Base-by-base conservation (phyloP, 2,797 vertebrate species). In the Emydoidea blandingii region DNA sequence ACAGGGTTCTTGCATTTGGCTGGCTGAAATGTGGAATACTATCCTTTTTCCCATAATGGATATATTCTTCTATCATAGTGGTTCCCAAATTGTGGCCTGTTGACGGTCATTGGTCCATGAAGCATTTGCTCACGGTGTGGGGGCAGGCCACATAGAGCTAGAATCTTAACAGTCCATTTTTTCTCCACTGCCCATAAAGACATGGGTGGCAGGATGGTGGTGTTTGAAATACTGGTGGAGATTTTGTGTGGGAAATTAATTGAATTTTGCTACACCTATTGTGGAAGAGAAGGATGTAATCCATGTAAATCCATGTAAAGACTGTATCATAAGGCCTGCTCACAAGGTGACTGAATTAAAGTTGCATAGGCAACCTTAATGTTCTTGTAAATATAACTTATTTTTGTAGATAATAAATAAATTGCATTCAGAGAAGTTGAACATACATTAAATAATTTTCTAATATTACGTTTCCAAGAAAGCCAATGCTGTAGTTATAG, bases 331-430 rank as follows among this genome's bases (percentile, higher is more conserved):
- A 87, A 68, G 68, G 68, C 1, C 1, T 31, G 3, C 10, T 18
- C 8, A 0, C 57, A 49, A 74, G 49, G 57, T 65, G 68, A 85
- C 56, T 34, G 21, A 79, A 76, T 81, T 8, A 88, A 72, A 80
- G 72, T 78, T 52, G 81, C 37, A 84, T 83, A 90, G 88, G 90
- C 88, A 92, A 52, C 85, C 86, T 87, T 76, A 86, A n/a, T 79
- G 31, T n/a, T n/a, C 62, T 65, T 65, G 34, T 65, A 65, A 57
- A n/a, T 65, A 18, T 19, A n/a, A 65, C n/a, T 83, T 29, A 25
- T 83, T 88, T 91, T 82, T 74, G 49, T 83, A 76, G 65, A 54
- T 95, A n/a, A 83, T 85, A 41, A 79, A 79, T 56, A 37, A 76
- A 79, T 56, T 0, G 0, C 56, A 89, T 95, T 54, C 16, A 59